Evolutionary conservation across 2,888 invertebrate species (phyloP).

Genomic region (Caenorhabditis zanzibari): DNA sequence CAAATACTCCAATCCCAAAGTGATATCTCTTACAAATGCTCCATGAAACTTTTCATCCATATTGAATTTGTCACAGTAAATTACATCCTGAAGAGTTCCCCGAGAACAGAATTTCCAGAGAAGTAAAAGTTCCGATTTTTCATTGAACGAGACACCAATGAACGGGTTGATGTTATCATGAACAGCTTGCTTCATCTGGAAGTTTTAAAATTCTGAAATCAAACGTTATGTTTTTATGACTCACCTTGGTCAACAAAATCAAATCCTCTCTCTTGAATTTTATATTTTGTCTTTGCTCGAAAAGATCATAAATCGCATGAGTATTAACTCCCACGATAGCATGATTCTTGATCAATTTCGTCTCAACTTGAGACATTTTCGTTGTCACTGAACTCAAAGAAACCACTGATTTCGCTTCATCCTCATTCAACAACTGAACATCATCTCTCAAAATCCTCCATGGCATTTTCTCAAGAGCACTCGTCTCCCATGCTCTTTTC

Average conservation of each 20-base stretch:
- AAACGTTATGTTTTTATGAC: background rate
- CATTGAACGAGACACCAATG: slow-evolving; percentile 87
- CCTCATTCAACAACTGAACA: slow-evolving; percentile 71
- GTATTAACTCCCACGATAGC: slow-evolving; percentile 80
- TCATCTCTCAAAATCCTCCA: slow-evolving; percentile 73
- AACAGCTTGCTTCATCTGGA: slow-evolving; percentile 90
- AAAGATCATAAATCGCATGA: slow-evolving; percentile 70
- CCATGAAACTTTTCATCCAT: slow-evolving; percentile 75
- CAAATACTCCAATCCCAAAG: slow-evolving; percentile 75
- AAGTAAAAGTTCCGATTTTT: slow-evolving; percentile 70
- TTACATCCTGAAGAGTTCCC: slow-evolving; percentile 70
- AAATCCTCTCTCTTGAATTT: slow-evolving; percentile 69
- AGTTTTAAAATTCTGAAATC: background rate
- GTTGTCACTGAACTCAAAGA: slow-evolving; percentile 70
- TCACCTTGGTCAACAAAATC: slow-evolving; percentile 69
- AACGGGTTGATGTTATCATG: slow-evolving; percentile 98
- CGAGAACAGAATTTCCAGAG: slow-evolving; percentile 73
- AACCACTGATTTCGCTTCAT: slow-evolving; percentile 73
- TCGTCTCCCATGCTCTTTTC: slow-evolving; percentile 58
- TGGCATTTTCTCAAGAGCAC: slow-evolving; percentile 71
- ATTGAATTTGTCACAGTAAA: slow-evolving; percentile 73
- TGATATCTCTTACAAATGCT: slow-evolving; percentile 74
- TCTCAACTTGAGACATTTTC: slow-evolving; percentile 69
- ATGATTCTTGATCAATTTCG: slow-evolving; percentile 74
- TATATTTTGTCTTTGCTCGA: slow-evolving; percentile 68